These are phyloP conservation scores for Pipa parva DNA, from an alignment of 2,113 vertebrate genomes.

Conservation along the genomic window DNA sequence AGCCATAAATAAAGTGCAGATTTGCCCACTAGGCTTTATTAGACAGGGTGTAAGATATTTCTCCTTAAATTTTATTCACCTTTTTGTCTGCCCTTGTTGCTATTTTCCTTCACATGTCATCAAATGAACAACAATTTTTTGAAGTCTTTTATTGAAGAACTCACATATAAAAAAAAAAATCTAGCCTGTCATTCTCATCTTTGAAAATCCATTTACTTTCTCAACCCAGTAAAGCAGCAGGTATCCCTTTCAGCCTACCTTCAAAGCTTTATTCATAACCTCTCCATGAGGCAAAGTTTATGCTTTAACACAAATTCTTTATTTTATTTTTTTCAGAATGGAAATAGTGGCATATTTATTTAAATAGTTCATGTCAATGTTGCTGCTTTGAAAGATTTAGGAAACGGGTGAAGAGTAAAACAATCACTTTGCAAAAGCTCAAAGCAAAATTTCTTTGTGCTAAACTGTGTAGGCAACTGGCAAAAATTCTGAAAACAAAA, in stretches of 20 bases:
- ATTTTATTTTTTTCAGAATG: background rate
- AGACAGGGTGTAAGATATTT: constrained; percentile 11
- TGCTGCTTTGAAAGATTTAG: no score
- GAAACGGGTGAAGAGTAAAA: no score
- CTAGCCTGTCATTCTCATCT: background rate
- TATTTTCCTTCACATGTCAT: constrained; percentile 18
- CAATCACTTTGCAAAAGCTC: no score
- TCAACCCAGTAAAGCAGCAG: background rate
- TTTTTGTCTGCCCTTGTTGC: constrained; percentile 48
- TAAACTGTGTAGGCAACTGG: no score
- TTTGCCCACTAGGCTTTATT: constrained; percentile 24
- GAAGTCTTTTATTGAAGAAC: background rate
- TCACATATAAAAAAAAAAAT: background rate
- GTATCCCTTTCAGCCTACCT: background rate
- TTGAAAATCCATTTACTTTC: background rate
- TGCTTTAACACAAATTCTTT: background rate
- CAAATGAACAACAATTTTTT: constrained; percentile 1
- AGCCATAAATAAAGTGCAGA: constrained; percentile 54
- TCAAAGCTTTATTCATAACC: background rate
- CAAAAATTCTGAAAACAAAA: no score
- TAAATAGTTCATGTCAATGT: no score
- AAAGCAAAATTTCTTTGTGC: no score
- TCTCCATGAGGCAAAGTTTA: background rate
- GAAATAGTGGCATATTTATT: background rate
- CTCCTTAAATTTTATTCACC: constrained; percentile 48